Percentiles rank a stretch among this genome's conserved stretches.
These are phyloP conservation scores for Maniola jurtina DNA, from an alignment of 1,140 invertebrate species.

Conservation along the genomic window DNA sequence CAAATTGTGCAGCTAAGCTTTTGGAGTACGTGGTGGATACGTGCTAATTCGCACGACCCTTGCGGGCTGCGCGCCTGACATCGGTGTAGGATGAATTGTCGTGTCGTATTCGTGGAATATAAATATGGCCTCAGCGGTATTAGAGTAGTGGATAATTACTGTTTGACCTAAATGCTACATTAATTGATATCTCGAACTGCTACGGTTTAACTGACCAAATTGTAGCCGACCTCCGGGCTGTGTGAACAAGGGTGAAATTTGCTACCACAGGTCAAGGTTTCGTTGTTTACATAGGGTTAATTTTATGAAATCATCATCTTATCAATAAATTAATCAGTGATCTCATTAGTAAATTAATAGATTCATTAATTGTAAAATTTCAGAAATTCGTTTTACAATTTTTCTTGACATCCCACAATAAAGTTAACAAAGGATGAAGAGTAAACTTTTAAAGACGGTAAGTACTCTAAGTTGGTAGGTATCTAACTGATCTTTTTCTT, in stretches of 20 bases:
- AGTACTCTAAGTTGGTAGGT: no score
- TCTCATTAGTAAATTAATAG: background rate
- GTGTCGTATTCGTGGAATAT: background rate
- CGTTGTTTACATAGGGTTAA: slow-evolving; percentile 1
- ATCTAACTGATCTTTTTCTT: no score
- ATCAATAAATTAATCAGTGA: no score
- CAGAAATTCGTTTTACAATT: no score
- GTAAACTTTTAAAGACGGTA: no score
- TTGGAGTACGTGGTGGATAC: no score
- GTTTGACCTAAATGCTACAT: slow-evolving; percentile 51
- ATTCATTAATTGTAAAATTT: background rate
- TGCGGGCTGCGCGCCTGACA: no score
- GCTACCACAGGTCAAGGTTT: slow-evolving; percentile 26
- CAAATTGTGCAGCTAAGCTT: no score
- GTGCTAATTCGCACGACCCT: no score
- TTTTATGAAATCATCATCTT: background rate
- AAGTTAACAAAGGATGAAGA: no score
- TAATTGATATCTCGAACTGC: slow-evolving; percentile 37
- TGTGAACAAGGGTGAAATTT: slow-evolving; percentile 26
- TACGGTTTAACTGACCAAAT: slow-evolving; percentile 22
- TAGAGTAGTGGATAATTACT: slow-evolving; percentile 58
- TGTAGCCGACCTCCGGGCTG: slow-evolving; percentile 24
- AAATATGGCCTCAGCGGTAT: slow-evolving; percentile 31
- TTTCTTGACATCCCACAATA: no score
- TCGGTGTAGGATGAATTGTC: background rate